Percentiles rank a stretch among this genome's conserved stretches.
Evolutionary conservation across 2,797 vertebrate species (phyloP).

Genomic region (Macropus fuliginosus): DNA sequence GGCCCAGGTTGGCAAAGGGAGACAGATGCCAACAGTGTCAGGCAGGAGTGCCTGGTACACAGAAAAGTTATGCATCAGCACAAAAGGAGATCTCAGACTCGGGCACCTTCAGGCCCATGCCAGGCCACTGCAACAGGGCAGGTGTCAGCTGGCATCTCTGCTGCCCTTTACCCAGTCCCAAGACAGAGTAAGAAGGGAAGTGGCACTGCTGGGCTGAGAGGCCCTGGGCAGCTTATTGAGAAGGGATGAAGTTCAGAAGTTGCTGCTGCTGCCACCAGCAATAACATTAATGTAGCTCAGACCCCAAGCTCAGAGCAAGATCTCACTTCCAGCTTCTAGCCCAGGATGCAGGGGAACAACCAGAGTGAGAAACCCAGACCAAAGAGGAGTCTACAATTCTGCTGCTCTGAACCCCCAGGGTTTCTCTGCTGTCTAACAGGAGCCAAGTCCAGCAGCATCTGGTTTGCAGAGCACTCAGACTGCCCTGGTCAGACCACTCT

Average conservation of each 20-base stretch:
- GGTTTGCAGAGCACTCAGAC: background rate
- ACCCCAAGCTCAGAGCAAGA: background rate
- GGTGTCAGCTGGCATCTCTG: background rate
- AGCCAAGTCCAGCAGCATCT: background rate
- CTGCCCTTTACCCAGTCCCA: background rate
- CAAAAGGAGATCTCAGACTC: background rate
- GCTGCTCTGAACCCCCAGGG: background rate
- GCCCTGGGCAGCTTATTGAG: too few relatives aligned
- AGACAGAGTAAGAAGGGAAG: background rate
- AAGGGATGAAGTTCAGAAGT: too few relatives aligned
- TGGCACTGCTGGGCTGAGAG: background rate
- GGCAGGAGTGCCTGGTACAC: background rate
- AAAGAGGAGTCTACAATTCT: background rate
- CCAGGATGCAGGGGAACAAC: background rate
- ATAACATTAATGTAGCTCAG: background rate
- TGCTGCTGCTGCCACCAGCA: too few relatives aligned
- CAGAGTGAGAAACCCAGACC: background rate
- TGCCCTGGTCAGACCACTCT: background rate
- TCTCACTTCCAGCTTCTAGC: background rate
- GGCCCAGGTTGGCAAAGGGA: background rate
- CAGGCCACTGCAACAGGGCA: background rate
- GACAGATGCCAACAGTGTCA: background rate
- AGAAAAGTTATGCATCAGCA: background rate
- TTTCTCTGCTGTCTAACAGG: background rate
- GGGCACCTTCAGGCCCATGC: background rate